Evolutionary conservation across 2,113 vertebrate genomes (phyloP).

Genomic region (Zosterops hypoxanthus): DNA sequence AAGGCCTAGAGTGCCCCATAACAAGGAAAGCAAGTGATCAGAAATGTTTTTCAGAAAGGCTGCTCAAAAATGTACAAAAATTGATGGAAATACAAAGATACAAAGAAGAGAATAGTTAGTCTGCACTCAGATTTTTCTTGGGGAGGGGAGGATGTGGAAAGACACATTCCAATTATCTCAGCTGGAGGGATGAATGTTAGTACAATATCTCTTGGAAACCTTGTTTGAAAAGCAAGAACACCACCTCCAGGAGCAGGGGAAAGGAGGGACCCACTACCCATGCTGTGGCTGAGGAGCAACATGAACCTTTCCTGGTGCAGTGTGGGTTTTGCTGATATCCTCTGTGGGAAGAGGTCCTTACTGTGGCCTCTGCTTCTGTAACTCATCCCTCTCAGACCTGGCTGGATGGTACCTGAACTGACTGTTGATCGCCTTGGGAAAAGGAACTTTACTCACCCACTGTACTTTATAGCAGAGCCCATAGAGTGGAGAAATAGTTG

Average conservation of each 20-base stretch:
- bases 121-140: not conserved
- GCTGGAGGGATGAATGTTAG: not conserved
- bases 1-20: not conserved
- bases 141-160: rapidly evolving
- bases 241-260: not conserved
- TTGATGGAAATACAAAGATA: not conserved
- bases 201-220: not conserved
- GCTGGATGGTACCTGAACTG: not conserved
- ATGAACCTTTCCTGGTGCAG: not conserved
- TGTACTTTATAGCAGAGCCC: not conserved
- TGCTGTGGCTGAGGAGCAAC: not conserved
- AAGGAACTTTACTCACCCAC: not conserved
- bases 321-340: not conserved
- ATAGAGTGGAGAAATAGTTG: not conserved
- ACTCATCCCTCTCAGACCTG: not conserved
- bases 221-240: not conserved
- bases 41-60: not conserved
- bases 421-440: not conserved
- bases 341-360: not conserved
- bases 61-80: not conserved
- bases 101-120: not conserved
- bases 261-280: not conserved
- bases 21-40: not conserved
- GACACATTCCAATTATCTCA: not conserved
- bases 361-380: not conserved